These are phyloP conservation scores for Belgica antarctica DNA, from an alignment of 2,888 invertebrate genomes.

Conservation along the genomic window DNA sequence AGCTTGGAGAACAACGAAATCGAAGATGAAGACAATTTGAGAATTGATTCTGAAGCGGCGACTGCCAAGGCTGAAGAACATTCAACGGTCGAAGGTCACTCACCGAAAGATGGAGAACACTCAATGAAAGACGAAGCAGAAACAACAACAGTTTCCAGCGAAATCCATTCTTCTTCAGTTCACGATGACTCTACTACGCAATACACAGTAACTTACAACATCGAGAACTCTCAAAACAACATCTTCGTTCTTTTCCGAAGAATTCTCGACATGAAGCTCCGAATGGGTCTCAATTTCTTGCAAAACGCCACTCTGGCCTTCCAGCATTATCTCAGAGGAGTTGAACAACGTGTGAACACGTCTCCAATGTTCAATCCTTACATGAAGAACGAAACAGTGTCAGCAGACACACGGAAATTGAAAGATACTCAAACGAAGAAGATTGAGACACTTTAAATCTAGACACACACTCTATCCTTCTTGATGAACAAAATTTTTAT, in stretches of 20 bases:
- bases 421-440: neutral
- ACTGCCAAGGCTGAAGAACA: slow-evolving; percentile 24
- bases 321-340: slow-evolving; percentile 63
- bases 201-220: slow-evolving; percentile 43
- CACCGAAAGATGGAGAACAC: slow-evolving; percentile 1
- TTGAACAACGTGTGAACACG: slow-evolving; percentile 53
- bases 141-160: neutral
- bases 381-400: neutral
- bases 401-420: neutral
- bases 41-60: slow-evolving; percentile 9
- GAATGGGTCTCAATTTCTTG: slow-evolving; percentile 65
- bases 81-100: neutral
- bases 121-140: neutral
- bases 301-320: slow-evolving; percentile 67
- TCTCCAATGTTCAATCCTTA: slow-evolving; percentile 36
- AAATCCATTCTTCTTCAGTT: neutral
- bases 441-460: neutral
- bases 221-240: slow-evolving; percentile 28
- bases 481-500: slow-evolving; percentile 28
- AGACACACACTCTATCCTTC: slow-evolving; percentile 19
- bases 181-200: slow-evolving; percentile 43
- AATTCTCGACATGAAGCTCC: slow-evolving; percentile 67
- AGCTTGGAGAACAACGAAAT: slow-evolving; percentile 56
- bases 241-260: slow-evolving; percentile 61
- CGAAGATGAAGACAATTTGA: slow-evolving; percentile 55